Evolutionary conservation across 2,888 invertebrate species (phyloP), one percentile per base, ranked within the genome.

Genomic region (Caenorhabditis angaria): DNA sequence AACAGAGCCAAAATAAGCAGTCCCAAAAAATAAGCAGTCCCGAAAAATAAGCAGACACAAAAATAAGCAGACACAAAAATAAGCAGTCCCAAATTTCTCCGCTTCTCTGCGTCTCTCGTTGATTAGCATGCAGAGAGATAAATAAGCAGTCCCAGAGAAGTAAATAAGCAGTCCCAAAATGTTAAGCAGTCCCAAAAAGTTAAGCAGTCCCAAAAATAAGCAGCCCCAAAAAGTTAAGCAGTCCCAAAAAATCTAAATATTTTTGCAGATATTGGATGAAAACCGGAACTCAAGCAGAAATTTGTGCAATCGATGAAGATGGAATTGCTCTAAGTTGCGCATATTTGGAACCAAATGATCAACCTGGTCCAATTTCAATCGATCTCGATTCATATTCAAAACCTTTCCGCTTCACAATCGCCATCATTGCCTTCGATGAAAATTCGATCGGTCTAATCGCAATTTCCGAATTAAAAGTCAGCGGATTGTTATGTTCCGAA

Each of bases 371-470:
- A 28, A 77, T 86, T 20, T 76, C 77, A 14, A 81, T 86, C 32
- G 86, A 87, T 61, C 67, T 85, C 3, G 86, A 86, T 63, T 72
- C 84, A 6, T 84, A 83, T 25, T 70, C 69, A 8, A 78, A 84
- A 57, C 84, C 86, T 4, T 85, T 86, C 62, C 75, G 87, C 79
- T 86, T 86, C 67, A 80, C 84, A 1, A 71, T 86, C 57, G 83
- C 81, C 61, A 79, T 86, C 29, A 84, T 86, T 48, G 78, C 82
- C 14, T 83, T 86, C 63, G 83, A 84, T 58, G 71, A 67, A n/a
- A 79, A 77, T 25, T 61, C 75, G 4, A 77, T 81, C 12, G 83
- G 85, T 2, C 51, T 85, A 8, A 68, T 84, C 1, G 84, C 77
- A 0, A 70, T 84, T 29, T 76, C 79, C 14, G 72, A 81, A 48